Percentiles rank a stretch among this genome's conserved stretches.
Evolutionary conservation across 2,113 vertebrate genomes (phyloP).

Genomic region (Cariama cristata): DNA sequence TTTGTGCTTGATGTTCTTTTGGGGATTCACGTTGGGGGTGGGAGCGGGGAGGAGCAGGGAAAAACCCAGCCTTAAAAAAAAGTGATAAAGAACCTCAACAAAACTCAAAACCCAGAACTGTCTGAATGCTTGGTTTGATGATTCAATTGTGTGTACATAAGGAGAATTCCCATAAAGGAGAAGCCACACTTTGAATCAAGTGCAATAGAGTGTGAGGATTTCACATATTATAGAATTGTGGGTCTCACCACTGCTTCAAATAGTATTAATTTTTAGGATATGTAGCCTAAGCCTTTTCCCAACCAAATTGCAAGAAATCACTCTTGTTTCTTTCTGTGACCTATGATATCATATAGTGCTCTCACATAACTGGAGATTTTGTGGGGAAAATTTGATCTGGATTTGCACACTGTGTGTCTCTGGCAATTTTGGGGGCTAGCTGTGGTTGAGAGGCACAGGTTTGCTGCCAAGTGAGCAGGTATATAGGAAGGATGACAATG

Average conservation of each 20-base stretch:
- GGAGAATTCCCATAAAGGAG: not conserved
- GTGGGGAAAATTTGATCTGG: not conserved
- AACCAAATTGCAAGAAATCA: not conserved
- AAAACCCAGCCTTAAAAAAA: not conserved
- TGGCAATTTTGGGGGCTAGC: not conserved
- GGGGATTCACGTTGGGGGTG: not conserved
- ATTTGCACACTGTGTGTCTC: fast-evolving
- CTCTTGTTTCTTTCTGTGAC: not conserved
- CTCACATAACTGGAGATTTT: not conserved
- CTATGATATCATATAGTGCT: fast-evolving
- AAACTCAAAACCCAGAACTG: fast-evolving
- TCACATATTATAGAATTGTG: not conserved
- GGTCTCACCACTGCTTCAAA: not conserved
- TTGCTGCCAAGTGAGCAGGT: not conserved
- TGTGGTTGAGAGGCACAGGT: not conserved
- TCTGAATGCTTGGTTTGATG: not conserved
- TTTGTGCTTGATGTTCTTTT: not conserved
- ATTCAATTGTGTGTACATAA: not conserved
- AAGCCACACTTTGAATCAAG: not conserved
- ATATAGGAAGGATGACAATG: too few relatives aligned
- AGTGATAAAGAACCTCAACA: not conserved
- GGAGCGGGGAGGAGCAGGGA: not conserved
- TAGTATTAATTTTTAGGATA: not conserved
- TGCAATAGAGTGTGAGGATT: not conserved
- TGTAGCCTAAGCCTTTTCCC: not conserved